Conservation (phyloP, 2,797 vertebrate genomes). For the Gouania willdenowi region DNA sequence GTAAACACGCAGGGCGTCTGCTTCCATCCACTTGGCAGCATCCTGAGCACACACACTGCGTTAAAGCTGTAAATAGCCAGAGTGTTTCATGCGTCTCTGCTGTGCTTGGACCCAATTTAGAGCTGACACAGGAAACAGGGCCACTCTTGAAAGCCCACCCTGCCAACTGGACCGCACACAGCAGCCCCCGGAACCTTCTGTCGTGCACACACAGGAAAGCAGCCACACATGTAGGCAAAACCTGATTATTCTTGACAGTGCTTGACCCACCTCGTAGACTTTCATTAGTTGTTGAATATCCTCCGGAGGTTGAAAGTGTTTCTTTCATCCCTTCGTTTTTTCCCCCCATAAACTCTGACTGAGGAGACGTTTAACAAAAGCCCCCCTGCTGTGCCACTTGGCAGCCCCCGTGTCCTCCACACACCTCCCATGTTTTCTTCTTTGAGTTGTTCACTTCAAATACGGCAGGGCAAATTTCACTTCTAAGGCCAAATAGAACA, state of each 20-base stretch:
- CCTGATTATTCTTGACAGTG: slow-evolving; percentile 24
- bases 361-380: slow-evolving; percentile 31
- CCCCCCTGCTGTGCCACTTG: slow-evolving; percentile 28
- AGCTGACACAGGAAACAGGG: slow-evolving; percentile 80
- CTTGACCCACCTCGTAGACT: slow-evolving; percentile 36
- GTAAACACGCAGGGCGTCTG: slow-evolving; percentile 33
- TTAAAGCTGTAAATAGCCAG: slow-evolving; percentile 76
- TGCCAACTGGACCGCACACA: slow-evolving; percentile 72
- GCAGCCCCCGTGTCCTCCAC: slow-evolving; percentile 14
- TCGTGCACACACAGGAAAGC: slow-evolving; percentile 31
- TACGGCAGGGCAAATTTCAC: slow-evolving; percentile 8
- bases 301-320: slow-evolving; percentile 26
- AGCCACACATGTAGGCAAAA: background rate
- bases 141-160: slow-evolving; percentile 75
- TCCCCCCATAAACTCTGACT: slow-evolving; percentile 16
- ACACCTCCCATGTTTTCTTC: slow-evolving; percentile 12
- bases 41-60: slow-evolving; percentile 66
- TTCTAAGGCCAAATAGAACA: slow-evolving; percentile 15
- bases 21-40: slow-evolving; percentile 66
- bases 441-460: slow-evolving; percentile 22
- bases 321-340: slow-evolving; percentile 2
- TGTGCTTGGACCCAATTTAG: slow-evolving; percentile 81
- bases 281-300: slow-evolving; percentile 33
- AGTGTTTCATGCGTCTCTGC: slow-evolving; percentile 75
- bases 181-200: slow-evolving; percentile 69